phyloP scores from a whole-genome alignment of 2,113 vertebrate species.

The Echinops telfairi region DNA sequence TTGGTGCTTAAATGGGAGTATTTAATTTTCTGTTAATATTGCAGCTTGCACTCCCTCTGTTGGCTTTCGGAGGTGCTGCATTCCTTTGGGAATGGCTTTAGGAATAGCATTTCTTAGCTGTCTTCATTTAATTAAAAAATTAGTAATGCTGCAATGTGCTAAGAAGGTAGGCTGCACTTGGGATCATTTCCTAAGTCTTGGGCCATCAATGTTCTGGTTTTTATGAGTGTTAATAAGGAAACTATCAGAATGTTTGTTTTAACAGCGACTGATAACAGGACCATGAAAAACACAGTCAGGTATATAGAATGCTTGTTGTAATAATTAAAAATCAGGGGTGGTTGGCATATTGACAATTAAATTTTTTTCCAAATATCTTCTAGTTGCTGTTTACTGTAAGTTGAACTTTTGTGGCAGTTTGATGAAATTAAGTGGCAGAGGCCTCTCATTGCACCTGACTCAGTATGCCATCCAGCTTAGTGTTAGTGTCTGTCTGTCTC shows the following conservation, averaged over 20 bases:
- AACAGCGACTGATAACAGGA: slow-evolving; percentile 46
- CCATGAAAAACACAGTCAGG: background rate
- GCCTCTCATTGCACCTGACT: background rate
- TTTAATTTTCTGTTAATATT: slow-evolving; percentile 58
- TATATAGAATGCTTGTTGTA: slow-evolving; percentile 14
- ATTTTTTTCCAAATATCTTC: slow-evolving; percentile 46
- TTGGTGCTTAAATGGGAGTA: background rate
- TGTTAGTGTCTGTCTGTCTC: background rate
- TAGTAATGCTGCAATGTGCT: slow-evolving; percentile 50
- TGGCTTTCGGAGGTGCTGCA: slow-evolving; percentile 57
- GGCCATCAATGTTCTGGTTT: slow-evolving; percentile 15
- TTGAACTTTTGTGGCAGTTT: background rate
- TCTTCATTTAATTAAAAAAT: slow-evolving; percentile 65
- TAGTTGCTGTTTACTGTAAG: background rate
- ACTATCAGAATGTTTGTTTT: slow-evolving; percentile 18
- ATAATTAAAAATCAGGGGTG: slow-evolving; percentile 38
- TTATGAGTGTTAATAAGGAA: slow-evolving; percentile 46
- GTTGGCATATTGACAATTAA: slow-evolving; percentile 36
- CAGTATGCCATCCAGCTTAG: background rate
- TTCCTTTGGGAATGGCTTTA: slow-evolving; percentile 56
- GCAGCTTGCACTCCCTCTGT: slow-evolving; percentile 53
- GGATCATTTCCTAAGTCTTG: background rate
- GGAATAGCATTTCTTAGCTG: slow-evolving; percentile 40
- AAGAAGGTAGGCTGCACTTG: slow-evolving; percentile 40
- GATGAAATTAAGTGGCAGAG: background rate